phyloP scores from a whole-genome alignment of 2,888 invertebrate genomes.

The Trichogramma evanescens region DNA sequence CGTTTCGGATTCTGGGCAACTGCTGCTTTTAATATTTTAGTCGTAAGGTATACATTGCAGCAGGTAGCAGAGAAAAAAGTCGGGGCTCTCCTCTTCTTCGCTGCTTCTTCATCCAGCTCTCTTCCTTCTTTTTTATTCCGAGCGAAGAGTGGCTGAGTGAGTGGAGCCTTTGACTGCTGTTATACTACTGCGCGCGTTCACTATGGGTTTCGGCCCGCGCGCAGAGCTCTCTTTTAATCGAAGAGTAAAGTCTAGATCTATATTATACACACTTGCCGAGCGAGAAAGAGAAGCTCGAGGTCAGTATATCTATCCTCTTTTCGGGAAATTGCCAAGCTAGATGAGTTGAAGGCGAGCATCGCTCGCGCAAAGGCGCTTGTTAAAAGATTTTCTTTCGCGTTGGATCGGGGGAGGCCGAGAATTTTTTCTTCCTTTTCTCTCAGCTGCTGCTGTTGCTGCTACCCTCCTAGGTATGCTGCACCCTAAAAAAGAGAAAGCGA shows the following conservation, averaged over 20 bases:
- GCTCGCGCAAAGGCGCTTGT: not conserved
- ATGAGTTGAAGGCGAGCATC: too few relatives aligned
- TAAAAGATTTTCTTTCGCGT: slow-evolving; percentile 9
- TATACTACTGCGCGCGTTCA: not conserved
- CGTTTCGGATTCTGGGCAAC: not conserved
- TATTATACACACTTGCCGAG: too few relatives aligned
- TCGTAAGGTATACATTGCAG: too few relatives aligned
- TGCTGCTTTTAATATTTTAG: not conserved
- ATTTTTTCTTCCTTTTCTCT: not conserved
- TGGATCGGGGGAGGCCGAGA: not conserved
- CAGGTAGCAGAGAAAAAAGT: too few relatives aligned
- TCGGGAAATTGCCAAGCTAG: too few relatives aligned
- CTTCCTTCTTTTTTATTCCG: too few relatives aligned
- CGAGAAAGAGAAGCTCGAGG: too few relatives aligned
- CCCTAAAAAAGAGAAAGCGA: too few relatives aligned
- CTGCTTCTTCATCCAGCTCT: too few relatives aligned
- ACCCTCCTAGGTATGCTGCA: not conserved
- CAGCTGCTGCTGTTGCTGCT: not conserved
- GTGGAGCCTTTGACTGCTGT: not conserved
- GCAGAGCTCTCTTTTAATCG: slow-evolving; percentile 15
- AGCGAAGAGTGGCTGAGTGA: not conserved
- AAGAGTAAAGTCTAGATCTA: not conserved
- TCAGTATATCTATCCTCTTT: too few relatives aligned
- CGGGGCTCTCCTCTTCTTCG: too few relatives aligned
- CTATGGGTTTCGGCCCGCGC: not conserved